phyloP scores from a whole-genome alignment of 2,797 vertebrate genomes.

The Petrocephalus sullivani region DNA sequence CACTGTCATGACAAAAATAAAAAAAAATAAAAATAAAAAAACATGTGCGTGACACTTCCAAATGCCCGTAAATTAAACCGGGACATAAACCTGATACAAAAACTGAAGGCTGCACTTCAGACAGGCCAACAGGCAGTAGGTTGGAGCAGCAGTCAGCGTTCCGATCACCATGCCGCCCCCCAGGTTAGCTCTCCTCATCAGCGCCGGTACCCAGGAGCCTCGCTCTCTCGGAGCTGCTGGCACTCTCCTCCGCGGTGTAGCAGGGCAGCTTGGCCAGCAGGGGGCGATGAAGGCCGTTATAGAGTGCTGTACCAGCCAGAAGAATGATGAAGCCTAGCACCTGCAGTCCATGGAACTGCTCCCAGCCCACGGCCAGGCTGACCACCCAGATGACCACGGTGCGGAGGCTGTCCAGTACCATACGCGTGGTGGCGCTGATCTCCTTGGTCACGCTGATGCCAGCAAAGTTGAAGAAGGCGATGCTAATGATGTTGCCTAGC shows the following conservation, averaged over 20 bases:
- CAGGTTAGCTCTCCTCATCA: slow-evolving; percentile 35
- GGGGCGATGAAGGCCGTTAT: slow-evolving; percentile 80
- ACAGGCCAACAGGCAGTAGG: neutral
- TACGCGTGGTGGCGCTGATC: slow-evolving; percentile 90
- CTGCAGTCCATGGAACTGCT: slow-evolving; percentile 77
- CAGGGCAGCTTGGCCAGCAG: slow-evolving; percentile 62
- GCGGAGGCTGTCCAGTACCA: slow-evolving; percentile 92
- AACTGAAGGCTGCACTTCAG: neutral
- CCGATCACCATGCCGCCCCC: neutral
- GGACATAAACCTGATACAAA: neutral
- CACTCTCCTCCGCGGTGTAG: slow-evolving; percentile 36
- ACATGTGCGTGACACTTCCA: neutral
- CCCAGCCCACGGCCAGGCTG: slow-evolving; percentile 82
- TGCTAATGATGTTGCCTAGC: slow-evolving; percentile 84
- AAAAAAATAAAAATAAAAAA: neutral
- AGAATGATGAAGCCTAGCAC: slow-evolving; percentile 81
- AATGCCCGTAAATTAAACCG: neutral
- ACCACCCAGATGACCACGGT: slow-evolving; percentile 83
- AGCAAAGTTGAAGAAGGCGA: slow-evolving; percentile 94
- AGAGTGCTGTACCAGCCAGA: slow-evolving; percentile 71
- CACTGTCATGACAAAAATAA: neutral
- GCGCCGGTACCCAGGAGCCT: slow-evolving; percentile 49
- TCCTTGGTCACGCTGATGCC: slow-evolving; percentile 94
- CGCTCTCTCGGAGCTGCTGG: slow-evolving; percentile 46
- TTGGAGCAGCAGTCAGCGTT: neutral